Base-by-base conservation (phyloP, 2,113 vertebrate genomes). In the Drymodes brunneopygia region DNA sequence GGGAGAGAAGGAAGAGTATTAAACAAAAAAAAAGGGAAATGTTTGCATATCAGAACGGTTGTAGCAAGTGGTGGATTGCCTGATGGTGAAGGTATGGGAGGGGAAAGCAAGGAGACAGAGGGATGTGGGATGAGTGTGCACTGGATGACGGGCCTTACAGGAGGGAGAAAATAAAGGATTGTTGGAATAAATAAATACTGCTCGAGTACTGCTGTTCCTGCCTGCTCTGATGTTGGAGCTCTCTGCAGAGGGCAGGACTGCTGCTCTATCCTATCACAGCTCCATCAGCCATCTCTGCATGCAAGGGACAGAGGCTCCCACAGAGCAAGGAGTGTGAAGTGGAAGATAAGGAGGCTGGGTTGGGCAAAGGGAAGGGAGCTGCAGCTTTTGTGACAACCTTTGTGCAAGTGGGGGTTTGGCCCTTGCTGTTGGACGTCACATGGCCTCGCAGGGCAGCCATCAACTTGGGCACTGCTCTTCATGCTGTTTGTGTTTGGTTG, bases 271-370 rank as follows among this genome's bases (percentile, higher is more conserved):
- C 44, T 86, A 25, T 77, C 33, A 1, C 4, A 14, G 42, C 25
- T 77, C 66, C 67, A 71, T 92, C 93, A 58, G 87, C 79, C 29
- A 1, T 60, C 58, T 42, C 75, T 91, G 78, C 70, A 1, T 36
- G 42, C 35, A 33, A 72, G 57, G 81, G 66, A 17, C 31, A 28
- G 73, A 65, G 61, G 56, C 53, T 94, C 81, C 61, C 36, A 44
- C 33, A 23, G 9, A 70, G 50, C 69, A 79, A 44, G 56, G 85
- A 74, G 83, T 79, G 73, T 89, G 94, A 90, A 91, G 40, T 42
- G 72, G 66, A 51, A 95, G 93, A 94, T 95, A 94, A 97, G 86
- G 80, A 75, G 77, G 20, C 47, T 72, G 64, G 28, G 88, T 50
- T 90, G 8, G 57, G 77, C 71, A 86, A 65, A 82, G 85, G 44